A percentile compares a stretch with the other conserved stretches of the same genome.
Conservation (phyloP, 2,888 invertebrate genomes). For the Amaurobius ferox region DNA sequence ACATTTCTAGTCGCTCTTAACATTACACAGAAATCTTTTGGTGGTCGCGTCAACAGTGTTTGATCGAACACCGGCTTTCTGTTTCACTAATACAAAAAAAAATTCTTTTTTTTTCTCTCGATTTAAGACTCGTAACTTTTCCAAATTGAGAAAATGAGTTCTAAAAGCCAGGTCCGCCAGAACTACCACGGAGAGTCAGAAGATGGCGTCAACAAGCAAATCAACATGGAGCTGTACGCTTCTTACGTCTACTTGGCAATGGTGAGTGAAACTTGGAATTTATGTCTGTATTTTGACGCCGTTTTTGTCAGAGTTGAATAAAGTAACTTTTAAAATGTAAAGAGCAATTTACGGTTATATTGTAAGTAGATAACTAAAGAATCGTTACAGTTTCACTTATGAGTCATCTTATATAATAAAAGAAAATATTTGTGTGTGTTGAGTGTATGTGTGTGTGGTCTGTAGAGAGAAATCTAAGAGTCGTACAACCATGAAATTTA, state of each 20-base stretch:
- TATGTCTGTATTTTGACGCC: too few species aligned
- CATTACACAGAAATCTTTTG: not conserved
- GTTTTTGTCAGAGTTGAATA: too few species aligned
- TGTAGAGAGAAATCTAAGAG: too few species aligned
- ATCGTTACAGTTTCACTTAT: too few species aligned
- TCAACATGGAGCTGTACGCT: conserved; percentile 63
- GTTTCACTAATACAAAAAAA: not conserved
- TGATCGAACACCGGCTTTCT: conserved; percentile 63
- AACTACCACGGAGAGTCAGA: conserved; percentile 61
- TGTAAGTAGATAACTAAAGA: too few species aligned
- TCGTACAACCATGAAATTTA: too few species aligned
- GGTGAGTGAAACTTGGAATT: conserved; percentile 25
- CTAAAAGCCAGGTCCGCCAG: conserved; percentile 17
- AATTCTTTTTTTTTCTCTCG: not conserved
- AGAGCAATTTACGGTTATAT: too few species aligned
- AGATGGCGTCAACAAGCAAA: conserved; percentile 62
- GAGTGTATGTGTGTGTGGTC: too few species aligned
- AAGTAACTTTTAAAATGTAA: too few species aligned
- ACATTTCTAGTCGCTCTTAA: not conserved
- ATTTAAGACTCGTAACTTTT: not conserved
- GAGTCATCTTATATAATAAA: too few species aligned
- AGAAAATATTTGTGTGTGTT: too few species aligned
- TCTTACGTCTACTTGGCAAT: conserved; percentile 54
- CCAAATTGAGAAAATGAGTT: not conserved
- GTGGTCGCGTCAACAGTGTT: conserved; percentile 72